Base-by-base conservation (phyloP, 2,113 vertebrate genomes). In the Peromyscus californicus region DNA sequence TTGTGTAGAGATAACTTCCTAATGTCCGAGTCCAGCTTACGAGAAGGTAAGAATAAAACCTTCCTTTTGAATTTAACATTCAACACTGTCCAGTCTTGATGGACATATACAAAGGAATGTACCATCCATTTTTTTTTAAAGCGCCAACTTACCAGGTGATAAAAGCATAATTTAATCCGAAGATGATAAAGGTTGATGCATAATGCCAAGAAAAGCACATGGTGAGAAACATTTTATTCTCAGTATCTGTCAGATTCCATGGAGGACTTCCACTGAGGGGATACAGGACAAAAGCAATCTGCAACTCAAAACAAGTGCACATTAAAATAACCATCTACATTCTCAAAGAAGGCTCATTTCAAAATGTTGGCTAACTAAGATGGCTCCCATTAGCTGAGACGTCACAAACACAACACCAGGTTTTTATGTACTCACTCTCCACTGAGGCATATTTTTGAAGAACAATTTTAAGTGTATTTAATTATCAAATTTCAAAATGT, bases 171-270 rank as follows among this genome's bases (percentile, higher is more conserved):
- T 99, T 98, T 88, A 98, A 88, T 93, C 99, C 98, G 78, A 99
- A 98, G 42, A 99, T 51, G 89, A 99, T 93, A 98, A 99, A 96
- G 91, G 98, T 98, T 82, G 99, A 98, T 63, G 99, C 99, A 0
- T 99, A 99, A 98, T 99, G 99, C 99, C 99, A 99, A 96, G 99
- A 99, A 97, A 99, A 99, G 97, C 99, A 99, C 98, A 99, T 99
- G 84, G 99, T 99, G 86, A 99, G 96, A 97, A 99, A 99, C 99
- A 99, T 99, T 97, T 99, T 95, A 70, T 99, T 99, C 90, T 94
- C 98, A 89, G 99, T 99, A 97, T 99, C 99, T 0, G 6, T 97
- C 89, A 98, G 97, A 98, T 99, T 99, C 99, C 99, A 99, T 95
- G 99, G 98, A 17, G 98, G 98, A 29, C 98, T 98, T 33, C 99